Conservation (phyloP, 2,113 vertebrate genomes). For the Amazona vittata region DNA sequence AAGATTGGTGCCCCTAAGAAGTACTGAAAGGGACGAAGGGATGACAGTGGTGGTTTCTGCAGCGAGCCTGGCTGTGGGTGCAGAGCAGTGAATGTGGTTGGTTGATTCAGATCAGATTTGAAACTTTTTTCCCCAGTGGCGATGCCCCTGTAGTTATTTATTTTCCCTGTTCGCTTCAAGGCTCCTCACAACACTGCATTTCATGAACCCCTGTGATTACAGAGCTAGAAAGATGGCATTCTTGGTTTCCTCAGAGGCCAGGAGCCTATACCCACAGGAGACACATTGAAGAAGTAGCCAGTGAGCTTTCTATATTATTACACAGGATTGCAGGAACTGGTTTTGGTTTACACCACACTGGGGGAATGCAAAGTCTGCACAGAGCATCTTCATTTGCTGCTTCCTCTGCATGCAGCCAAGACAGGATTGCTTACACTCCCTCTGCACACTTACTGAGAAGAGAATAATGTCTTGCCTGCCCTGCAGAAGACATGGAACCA, state of each 20-base stretch:
- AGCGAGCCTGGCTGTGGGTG: neutral
- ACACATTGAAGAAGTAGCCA: neutral
- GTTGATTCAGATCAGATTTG: constrained; percentile 31
- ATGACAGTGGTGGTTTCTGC: constrained; percentile 17
- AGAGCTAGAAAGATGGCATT: constrained; percentile 33
- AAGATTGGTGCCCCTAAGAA: constrained; percentile 56
- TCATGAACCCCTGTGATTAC: constrained; percentile 51
- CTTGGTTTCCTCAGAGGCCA: constrained; percentile 33
- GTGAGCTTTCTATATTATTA: constrained; percentile 41
- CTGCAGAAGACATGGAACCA: neutral
- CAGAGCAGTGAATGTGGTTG: constrained; percentile 27
- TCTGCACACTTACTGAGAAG: neutral
- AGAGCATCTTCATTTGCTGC: constrained; percentile 45
- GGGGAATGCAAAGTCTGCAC: neutral
- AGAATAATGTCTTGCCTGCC: neutral
- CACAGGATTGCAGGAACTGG: constrained; percentile 58
- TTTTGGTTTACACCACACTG: constrained; percentile 39
- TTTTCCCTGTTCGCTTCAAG: constrained; percentile 14
- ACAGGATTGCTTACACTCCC: neutral
- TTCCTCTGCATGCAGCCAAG: neutral
- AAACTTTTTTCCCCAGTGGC: neutral
- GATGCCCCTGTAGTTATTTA: neutral
- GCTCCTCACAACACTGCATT: neutral
- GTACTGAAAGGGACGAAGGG: constrained; percentile 34
- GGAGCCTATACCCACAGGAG: constrained; percentile 39